Conservation (phyloP, 2,888 invertebrate genomes). For the Polydrusus pterygomalis region DNA sequence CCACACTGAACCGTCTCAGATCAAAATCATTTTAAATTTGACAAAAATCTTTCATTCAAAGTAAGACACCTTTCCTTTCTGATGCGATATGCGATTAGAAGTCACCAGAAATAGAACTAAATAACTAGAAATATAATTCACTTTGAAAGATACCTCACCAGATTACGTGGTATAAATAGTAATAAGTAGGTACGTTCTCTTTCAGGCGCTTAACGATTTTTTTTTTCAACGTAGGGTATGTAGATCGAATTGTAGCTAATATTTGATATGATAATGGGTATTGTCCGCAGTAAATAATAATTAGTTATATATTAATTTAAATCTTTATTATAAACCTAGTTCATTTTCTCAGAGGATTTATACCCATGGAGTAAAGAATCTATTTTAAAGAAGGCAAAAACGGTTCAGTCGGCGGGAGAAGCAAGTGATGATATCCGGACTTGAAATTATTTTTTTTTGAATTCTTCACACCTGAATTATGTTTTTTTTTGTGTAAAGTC, state of each 20-base stretch:
- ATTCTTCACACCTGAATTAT: too few species aligned
- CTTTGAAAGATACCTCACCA: constrained; percentile 44
- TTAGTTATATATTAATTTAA: too few species aligned
- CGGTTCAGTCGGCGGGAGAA: too few species aligned
- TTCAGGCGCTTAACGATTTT: constrained; percentile 6
- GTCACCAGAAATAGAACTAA: constrained; percentile 50
- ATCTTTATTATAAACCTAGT: too few species aligned
- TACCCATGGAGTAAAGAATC: too few species aligned
- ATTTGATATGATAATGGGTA: constrained; percentile 7
- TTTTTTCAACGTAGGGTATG: constrained; percentile 8
- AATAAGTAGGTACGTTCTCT: constrained; percentile 25
- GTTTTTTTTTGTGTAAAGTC: too few species aligned
- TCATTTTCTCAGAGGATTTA: too few species aligned
- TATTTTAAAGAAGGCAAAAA: too few species aligned
- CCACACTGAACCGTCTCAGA: constrained; percentile 47
- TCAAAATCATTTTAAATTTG: constrained; percentile 53
- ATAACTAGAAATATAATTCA: constrained; percentile 44
- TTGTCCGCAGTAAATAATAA: not conserved
- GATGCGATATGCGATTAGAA: constrained; percentile 47
- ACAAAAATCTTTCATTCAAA: constrained; percentile 49
- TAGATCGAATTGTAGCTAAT: not conserved
- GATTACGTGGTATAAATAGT: constrained; percentile 33
- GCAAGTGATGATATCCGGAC: too few species aligned
- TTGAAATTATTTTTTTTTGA: too few species aligned
- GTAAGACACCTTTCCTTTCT: constrained; percentile 50